phyloP scores from a whole-genome alignment of 2,888 invertebrate genomes.

The Ditula angustiorana region DNA sequence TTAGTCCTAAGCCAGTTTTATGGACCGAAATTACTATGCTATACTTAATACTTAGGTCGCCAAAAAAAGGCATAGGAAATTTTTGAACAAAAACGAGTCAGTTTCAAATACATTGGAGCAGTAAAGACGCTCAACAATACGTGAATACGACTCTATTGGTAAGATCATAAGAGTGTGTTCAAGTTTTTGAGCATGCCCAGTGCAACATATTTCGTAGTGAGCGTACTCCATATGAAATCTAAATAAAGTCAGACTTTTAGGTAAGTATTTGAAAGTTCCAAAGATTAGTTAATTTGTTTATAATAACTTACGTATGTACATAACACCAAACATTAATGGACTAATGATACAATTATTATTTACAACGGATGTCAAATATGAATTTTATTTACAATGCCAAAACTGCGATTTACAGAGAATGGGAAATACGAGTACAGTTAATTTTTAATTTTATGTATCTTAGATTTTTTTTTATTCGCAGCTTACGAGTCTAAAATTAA shows the following conservation, averaged over 20 bases:
- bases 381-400: slow-evolving; percentile 24
- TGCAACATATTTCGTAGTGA: neutral
- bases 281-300: neutral
- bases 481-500: too few relatives aligned
- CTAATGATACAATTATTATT: slow-evolving; percentile 12
- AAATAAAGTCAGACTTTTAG: slow-evolving; percentile 31
- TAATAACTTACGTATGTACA: slow-evolving; percentile 23
- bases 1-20: too few relatives aligned
- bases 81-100: neutral
- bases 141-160: neutral
- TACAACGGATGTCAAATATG: neutral
- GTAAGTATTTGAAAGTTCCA: slow-evolving; percentile 5
- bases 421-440: too few relatives aligned
- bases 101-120: neutral
- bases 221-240: neutral
- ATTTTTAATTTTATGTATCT: too few relatives aligned
- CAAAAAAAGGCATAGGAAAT: neutral
- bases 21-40: neutral
- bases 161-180: neutral
- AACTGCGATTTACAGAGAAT: neutral
- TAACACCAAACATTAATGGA: slow-evolving; percentile 8
- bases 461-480: too few relatives aligned
- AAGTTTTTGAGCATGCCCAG: neutral
- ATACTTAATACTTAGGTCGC: neutral
- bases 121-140: neutral